A percentile compares a stretch with the other conserved stretches of the same genome.
phyloP scores from a whole-genome alignment of 2,888 invertebrate genomes.

The Epinotia nisella region DNA sequence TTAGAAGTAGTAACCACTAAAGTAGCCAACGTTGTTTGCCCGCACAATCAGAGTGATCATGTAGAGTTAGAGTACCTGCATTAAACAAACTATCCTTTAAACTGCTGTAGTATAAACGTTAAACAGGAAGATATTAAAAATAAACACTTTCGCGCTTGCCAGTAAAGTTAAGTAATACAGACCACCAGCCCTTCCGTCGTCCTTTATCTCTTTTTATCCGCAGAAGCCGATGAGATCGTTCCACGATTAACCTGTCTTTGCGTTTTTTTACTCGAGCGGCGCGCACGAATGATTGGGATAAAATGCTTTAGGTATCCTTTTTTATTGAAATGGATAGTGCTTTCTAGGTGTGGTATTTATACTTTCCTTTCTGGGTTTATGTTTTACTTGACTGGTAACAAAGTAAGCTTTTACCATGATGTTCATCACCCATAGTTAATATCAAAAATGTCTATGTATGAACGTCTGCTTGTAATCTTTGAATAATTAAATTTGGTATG shows the following conservation, averaged over 20 bases:
- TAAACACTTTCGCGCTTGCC: constrained; percentile 27
- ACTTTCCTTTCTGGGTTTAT: no score
- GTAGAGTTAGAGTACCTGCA: no score
- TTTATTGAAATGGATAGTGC: constrained; percentile 17
- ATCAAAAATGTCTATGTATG: no score
- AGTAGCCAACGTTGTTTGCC: no score
- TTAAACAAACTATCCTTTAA: no score
- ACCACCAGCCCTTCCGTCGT: constrained; percentile 40
- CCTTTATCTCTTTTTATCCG: constrained; percentile 43
- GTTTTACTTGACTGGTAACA: no score
- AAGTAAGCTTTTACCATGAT: no score
- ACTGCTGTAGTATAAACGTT: background rate
- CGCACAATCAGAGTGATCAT: no score
- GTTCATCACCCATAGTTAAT: no score
- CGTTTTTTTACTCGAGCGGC: constrained; percentile 39
- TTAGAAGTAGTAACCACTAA: no score
- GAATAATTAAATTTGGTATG: no score
- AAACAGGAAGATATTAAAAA: background rate
- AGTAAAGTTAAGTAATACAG: constrained; percentile 43
- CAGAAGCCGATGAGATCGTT: constrained; percentile 46
- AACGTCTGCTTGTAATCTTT: no score
- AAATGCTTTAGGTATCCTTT: constrained; percentile 15
- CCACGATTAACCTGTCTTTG: constrained; percentile 48
- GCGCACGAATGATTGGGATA: constrained; percentile 28
- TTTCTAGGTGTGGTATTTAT: background rate